Base-by-base conservation (phyloP, 1,140 invertebrate species). In the Pararge aegeria region DNA sequence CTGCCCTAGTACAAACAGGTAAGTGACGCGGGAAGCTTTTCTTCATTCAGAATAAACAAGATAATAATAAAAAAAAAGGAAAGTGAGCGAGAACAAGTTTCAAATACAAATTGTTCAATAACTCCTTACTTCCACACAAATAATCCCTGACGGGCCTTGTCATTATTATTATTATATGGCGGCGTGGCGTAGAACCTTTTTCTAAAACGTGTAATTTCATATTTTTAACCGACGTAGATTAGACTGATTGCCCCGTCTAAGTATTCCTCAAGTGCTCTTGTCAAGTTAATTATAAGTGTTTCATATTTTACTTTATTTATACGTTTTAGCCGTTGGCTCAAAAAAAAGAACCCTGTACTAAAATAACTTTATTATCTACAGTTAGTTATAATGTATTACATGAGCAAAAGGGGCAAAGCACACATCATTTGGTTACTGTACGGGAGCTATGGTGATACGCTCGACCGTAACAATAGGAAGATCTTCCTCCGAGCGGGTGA, bases 161-260 rank as follows among this genome's bases (percentile, higher is more conserved):
- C 54, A 55, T 55, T 55, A 55, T 49, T 30, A 46, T 55, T 30
- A 46, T 55, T 29, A 49, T 29, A 29, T 10, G 46, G 46, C 24
- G 46, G 46, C 44, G 18, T 48, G 54, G 40, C 54, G 55, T 56
- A 30, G 55, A 34, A 49, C 46, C 29, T 56, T 56, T 42, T 49
- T 49, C 55, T 56, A 56, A 56, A 56, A 56, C 44, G 15, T 49
- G 29, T 48, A 55, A 48, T 55, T 55, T 30, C 42, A 55, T 55
- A 55, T 49, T 49, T 56, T 56, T 56, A 44, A 18, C 42, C n/a
- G 42, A 38, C 44, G 40, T 15, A 46, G 24, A 30, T 55, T 55
- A 55, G 55, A 56, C 27, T 56, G 44, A 56, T 56, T 56, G 44
- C 44, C 29, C 13, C n/a, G 27, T 42, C 21, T 30, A 48, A 56